A percentile compares a stretch with the other conserved stretches of the same genome.
Conservation (phyloP, 2,888 invertebrate species). For the Drosophila anomelani region DNA sequence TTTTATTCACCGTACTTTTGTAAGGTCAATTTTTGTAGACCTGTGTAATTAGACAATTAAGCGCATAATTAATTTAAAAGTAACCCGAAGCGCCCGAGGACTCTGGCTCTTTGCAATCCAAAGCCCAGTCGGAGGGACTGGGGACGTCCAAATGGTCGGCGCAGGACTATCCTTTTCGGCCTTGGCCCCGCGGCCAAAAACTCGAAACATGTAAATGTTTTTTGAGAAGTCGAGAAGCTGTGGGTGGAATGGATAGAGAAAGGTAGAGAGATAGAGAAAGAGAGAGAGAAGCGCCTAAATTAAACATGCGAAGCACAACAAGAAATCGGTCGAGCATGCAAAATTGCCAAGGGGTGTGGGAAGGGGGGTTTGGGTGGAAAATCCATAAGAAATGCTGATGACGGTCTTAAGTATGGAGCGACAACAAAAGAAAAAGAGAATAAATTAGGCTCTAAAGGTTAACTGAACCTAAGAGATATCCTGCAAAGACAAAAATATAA, state of each 20-base stretch:
- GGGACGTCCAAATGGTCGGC: neutral
- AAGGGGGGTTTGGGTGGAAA: slow-evolving; percentile 1
- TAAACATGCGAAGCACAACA: slow-evolving; percentile 62
- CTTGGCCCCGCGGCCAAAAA: slow-evolving; percentile 26
- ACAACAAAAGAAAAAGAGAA: slow-evolving; percentile 33
- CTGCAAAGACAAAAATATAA: neutral
- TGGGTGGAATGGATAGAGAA: neutral
- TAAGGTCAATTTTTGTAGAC: too few species aligned
- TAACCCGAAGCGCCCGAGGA: slow-evolving; percentile 32
- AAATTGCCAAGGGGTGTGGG: slow-evolving; percentile 38
- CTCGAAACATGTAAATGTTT: slow-evolving; percentile 35
- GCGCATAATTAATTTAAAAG: slow-evolving; percentile 73
- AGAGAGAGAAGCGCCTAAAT: slow-evolving; percentile 49
- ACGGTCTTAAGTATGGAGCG: slow-evolving; percentile 60
- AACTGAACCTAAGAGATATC: neutral
- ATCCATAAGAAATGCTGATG: slow-evolving; percentile 66
- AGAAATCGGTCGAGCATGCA: slow-evolving; percentile 60
- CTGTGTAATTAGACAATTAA: slow-evolving; percentile 75
- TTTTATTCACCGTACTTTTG: too few species aligned
- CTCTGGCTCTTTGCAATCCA: neutral
- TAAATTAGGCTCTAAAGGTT: neutral
- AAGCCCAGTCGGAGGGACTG: slow-evolving; percentile 7
- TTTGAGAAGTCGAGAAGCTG: slow-evolving; percentile 27
- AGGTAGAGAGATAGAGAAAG: neutral
- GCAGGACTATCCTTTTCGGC: slow-evolving; percentile 32